Evolutionary conservation across 2,113 vertebrate genomes (phyloP).

Genomic region (Orthonyx spaldingii): DNA sequence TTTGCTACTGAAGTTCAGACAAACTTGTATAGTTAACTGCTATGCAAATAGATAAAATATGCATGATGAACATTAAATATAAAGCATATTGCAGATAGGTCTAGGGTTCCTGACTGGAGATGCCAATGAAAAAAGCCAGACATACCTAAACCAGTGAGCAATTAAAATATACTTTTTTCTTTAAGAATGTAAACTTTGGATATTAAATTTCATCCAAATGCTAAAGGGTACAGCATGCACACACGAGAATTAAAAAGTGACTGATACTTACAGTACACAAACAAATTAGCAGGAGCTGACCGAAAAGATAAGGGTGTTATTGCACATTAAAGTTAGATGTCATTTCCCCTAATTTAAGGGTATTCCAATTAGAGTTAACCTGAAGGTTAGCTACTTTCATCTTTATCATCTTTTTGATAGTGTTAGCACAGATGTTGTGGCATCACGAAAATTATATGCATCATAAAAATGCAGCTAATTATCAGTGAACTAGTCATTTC

Average conservation of each 20-base stretch:
- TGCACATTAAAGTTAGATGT: conserved; percentile 55
- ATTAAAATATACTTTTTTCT: not conserved
- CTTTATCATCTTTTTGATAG: conserved; percentile 12
- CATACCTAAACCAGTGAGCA: not conserved
- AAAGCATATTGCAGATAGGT: not conserved
- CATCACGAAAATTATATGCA: not conserved
- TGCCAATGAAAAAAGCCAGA: not conserved
- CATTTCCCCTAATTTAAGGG: conserved; percentile 52
- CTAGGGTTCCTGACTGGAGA: not conserved
- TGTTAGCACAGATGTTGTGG: not conserved
- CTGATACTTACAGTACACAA: conserved; percentile 32
- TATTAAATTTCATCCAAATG: not conserved
- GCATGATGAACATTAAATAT: not conserved
- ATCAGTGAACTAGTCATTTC: conserved; percentile 44
- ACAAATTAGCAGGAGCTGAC: conserved; percentile 60
- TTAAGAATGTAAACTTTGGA: not conserved
- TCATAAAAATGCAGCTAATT: conserved; percentile 21
- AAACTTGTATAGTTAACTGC: not conserved
- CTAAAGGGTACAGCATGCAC: not conserved
- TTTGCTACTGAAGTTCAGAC: not conserved
- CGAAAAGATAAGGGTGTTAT: conserved; percentile 54
- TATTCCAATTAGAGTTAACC: conserved; percentile 57
- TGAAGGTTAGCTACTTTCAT: conserved; percentile 46
- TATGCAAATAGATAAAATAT: not conserved
- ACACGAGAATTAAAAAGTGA: conserved; percentile 1